Evolutionary conservation across 35 echinoderm and acorn worm genomes (phyloP), one percentile per base, ranked within the genome.

Genomic region (Apostichopus japonicus): DNA sequence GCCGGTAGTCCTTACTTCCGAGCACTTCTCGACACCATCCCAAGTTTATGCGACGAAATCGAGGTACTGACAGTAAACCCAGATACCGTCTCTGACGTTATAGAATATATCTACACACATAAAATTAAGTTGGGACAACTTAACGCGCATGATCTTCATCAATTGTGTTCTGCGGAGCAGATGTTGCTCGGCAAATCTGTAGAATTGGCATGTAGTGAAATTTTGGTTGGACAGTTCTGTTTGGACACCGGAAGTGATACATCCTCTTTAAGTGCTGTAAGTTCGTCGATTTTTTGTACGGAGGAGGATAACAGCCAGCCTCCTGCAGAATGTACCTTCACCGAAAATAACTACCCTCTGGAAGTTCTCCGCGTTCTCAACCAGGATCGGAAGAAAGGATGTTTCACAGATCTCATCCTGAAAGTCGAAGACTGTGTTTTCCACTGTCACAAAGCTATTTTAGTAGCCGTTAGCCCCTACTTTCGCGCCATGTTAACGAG

Each of bases 401-500:
- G 10, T 5, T 96, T 96, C 23, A 99, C 95, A 5, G 97, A 99
- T 84, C 87, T 99, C 8, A 59, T 96, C 8, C 55, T 99, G 62
- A 91, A 88, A 59, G 92, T 99, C 27, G 95, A 94, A 54, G 94
- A 92, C 27, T 70, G 67, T 10, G 21, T 61, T 24, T 99, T 99
- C 58, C 92, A 78, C 22, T 99, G 95, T 53, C 97, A 99, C 76
- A 88, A 93, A 58, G 92, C 92, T 56, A 65, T 99, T 15, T 72
- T 99, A 55, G 92, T 96, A 19, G 97, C 97, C 53, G 88, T 94
- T 16, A 96, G 97, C 58, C 93, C 93, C 8, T 99, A 96, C 72
- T 99, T 99, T 77, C 86, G 95, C 13, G 97, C 97, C 5, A 99
- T 99, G 97, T 94, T 99, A 24, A 95, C 97, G 11, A 94, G 88